Evolutionary conservation across 2,888 invertebrate genomes (phyloP), one percentile per base, ranked within the genome.

Genomic region (Acanthococcus lagerstroemiae): DNA sequence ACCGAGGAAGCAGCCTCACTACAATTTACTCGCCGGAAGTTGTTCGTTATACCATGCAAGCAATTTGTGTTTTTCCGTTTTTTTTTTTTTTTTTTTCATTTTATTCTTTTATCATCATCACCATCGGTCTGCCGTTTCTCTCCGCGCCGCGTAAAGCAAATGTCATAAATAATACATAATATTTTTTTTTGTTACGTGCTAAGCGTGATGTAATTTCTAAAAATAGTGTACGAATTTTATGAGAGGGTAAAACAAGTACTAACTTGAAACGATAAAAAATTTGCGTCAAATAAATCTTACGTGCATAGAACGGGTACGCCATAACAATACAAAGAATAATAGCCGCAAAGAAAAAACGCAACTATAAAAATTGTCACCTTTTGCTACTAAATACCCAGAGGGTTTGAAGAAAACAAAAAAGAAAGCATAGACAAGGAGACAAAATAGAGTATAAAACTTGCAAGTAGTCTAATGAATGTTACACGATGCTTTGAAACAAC

Each of bases 381-480:
- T 15, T 27, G 7, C 27, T 55, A 55, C 25, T 55, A 55, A 55
- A 55, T 55, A 55, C 55, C 55, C 55, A 26, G 55, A 30, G 52
- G 55, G 55, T 26, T 55, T 52, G 7, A n/a, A 27, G n/a, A 37
- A 37, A 37, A 37, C 37, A 3, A 37, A 15, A 30, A 30, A 15
- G 37, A 30, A 3, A n/a, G 37, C 12, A 37, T 37, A n/a, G n/a
- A n/a, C 37, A 37, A 37, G 12, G n/a, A 37, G n/a, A 37, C n/a
- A 2, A 37, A 37, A 9, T 37, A 2, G 37, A 37, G 37, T 15
- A 37, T 9, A 37, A 37, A 37, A 37, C n/a, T 37, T 37, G n/a
- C 37, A 37, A 44, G 57, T 24, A 44, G 57, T 44, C 44, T 57
- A 57, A 57, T 57, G 44, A 57, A 44, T 24, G 44, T 57, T 37